Evolutionary conservation across 2,113 vertebrate genomes (phyloP), one percentile per base, ranked within the genome.

Genomic region (Pygoscelis antarcticus): DNA sequence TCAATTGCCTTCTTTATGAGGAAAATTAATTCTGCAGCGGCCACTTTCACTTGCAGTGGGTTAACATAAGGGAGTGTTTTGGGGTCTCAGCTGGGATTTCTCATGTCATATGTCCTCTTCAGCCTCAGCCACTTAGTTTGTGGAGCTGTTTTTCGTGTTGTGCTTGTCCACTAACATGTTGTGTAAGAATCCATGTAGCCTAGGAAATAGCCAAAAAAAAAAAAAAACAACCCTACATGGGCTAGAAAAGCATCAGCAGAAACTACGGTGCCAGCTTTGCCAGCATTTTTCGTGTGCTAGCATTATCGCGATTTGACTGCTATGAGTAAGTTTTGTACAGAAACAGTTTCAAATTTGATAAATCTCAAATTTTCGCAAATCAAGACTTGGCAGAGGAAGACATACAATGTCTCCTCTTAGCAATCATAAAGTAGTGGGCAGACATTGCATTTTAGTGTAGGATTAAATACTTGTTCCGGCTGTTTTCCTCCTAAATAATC

Each of bases 401-500:
- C 91, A 77, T 72, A 14, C 6, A 66, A 81, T 1, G 4, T 83
- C 57, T 87, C 21, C 30, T 91, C 42, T 64, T 82, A 76, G 54
- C 78, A 94, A 34, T 94, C 64, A 76, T 83, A 60, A 95, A 84
- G 58, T 22, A 76, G 87, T 94, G 66, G 95, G 94, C 84, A 95
- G 94, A 44, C 51, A 11, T 16, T 77, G 58, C 71, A 5, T 95
- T 93, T 93, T 80, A 47, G 62, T 70, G 89, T 95, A 75, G 92
- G 89, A 94, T 93, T 87, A 90, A 93, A 72, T 76, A 82, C 82
- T 91, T 90, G 51, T 83, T 97, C 92, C 6, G 64, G 38, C 95
- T 83, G 46, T 90, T 96, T 87, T 90, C 86, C 79, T 93, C 80
- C 83, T 66, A 84, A 90, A 91, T 95, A 96, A 96, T 88, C 84